Conservation (phyloP, 2,888 invertebrate genomes). For the Dusona sp. region DNA sequence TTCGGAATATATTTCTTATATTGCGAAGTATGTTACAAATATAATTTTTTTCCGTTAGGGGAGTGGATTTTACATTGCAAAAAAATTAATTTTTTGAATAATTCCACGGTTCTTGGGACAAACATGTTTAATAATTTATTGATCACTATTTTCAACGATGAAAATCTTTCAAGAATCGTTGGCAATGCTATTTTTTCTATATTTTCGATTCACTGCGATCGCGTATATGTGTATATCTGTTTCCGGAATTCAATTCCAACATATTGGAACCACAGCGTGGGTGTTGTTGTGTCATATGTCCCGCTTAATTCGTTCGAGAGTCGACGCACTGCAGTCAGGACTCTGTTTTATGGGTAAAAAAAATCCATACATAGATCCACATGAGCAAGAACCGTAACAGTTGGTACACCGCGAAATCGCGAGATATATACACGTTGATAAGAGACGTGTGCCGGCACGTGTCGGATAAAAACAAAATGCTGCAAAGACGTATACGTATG, state of each 20-base stretch:
- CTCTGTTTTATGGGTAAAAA: constrained; percentile 26
- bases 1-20: no score
- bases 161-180: neutral
- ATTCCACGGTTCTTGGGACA: no score
- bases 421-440: constrained; percentile 73
- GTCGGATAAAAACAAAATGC: constrained; percentile 75
- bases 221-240: neutral
- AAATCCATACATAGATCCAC: neutral
- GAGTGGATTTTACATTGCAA: no score
- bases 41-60: no score
- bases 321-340: neutral
- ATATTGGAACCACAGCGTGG: neutral
- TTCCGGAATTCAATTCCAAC: constrained; percentile 10
- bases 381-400: constrained; percentile 75
- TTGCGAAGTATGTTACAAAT: no score
- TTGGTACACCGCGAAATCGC: constrained; percentile 74
- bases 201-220: neutral
- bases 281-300: constrained; percentile 5
- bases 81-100: no score
- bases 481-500: constrained; percentile 57
- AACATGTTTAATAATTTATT: no score
- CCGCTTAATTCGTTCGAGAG: constrained; percentile 22
- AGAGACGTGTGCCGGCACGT: constrained; percentile 74
- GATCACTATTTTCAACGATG: neutral
- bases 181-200: neutral